A percentile compares a stretch with the other conserved stretches of the same genome.
Evolutionary conservation across 2,797 vertebrate genomes (phyloP).

Genomic region (Limosa lapponica): DNA sequence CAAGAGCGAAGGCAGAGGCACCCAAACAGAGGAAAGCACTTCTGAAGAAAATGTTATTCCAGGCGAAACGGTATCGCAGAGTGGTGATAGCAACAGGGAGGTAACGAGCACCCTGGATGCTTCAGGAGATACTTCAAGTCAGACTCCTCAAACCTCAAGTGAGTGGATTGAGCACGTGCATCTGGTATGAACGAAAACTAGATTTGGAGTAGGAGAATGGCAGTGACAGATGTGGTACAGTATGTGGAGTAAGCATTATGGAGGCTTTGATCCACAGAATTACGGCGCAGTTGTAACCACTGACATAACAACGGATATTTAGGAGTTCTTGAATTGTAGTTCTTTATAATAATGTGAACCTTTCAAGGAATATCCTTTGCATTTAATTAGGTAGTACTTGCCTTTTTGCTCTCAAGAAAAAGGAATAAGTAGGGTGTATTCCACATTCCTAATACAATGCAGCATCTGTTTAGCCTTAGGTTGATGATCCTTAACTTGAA

Average conservation of each 20-base stretch:
- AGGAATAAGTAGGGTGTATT: slow-evolving; percentile 72
- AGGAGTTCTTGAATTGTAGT: slow-evolving; percentile 65
- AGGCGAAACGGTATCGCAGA: slow-evolving; percentile 73
- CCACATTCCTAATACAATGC: slow-evolving; percentile 76
- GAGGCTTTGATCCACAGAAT: slow-evolving; percentile 64
- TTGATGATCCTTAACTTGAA: slow-evolving; percentile 75
- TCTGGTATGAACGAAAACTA: slow-evolving; percentile 84
- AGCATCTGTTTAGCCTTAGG: slow-evolving; percentile 79
- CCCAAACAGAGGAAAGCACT: slow-evolving; percentile 81
- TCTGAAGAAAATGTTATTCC: slow-evolving; percentile 70
- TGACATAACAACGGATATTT: slow-evolving; percentile 44
- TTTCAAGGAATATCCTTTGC: slow-evolving; percentile 75
- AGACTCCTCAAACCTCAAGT: slow-evolving; percentile 86
- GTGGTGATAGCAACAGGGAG: slow-evolving; percentile 58
- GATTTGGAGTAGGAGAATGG: slow-evolving; percentile 11
- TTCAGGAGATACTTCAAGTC: slow-evolving; percentile 82
- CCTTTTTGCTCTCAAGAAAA: slow-evolving; percentile 72
- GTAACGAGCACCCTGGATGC: slow-evolving; percentile 64
- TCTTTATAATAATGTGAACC: slow-evolving; percentile 68
- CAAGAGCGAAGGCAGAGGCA: slow-evolving; percentile 80
- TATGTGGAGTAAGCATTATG: slow-evolving; percentile 48
- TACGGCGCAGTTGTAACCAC: slow-evolving; percentile 67
- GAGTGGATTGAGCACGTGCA: slow-evolving; percentile 96
- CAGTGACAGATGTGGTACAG: slow-evolving; percentile 43
- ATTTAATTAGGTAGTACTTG: slow-evolving; percentile 74